A percentile compares a stretch with the other conserved stretches of the same genome.
Evolutionary conservation across 2,797 vertebrate species (phyloP).

Genomic region (Enteromius argenteus): DNA sequence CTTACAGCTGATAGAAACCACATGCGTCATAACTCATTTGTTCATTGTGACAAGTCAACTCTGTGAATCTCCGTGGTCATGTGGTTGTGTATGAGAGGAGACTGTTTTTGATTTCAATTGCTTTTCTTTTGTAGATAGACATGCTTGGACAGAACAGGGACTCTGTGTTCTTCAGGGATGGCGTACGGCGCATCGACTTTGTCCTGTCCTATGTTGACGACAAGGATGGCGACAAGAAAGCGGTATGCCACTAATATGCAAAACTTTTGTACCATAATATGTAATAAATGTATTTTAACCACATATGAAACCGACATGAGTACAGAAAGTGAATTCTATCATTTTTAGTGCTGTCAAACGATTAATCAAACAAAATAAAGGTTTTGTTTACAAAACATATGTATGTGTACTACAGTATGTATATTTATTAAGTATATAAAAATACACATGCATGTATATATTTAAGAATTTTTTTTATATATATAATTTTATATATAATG

Average conservation of each 20-base stretch:
- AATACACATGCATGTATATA: too few species aligned
- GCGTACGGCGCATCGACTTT: slow-evolving; percentile 80
- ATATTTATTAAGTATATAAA: too few species aligned
- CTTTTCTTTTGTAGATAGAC: slow-evolving; percentile 68
- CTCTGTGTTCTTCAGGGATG: slow-evolving; percentile 83
- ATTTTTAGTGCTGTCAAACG: too few species aligned
- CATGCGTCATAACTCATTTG: neutral
- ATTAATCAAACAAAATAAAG: too few species aligned
- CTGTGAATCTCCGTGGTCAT: neutral
- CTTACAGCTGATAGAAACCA: neutral
- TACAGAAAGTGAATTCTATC: too few species aligned
- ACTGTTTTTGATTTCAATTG: neutral
- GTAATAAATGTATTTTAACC: too few species aligned
- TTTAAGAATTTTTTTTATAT: too few species aligned
- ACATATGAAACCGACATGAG: too few species aligned
- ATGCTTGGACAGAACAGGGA: slow-evolving; percentile 74
- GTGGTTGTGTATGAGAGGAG: neutral
- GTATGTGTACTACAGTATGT: too few species aligned
- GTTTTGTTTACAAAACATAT: too few species aligned
- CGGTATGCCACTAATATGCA: slow-evolving; percentile 62
- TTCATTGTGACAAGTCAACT: neutral
- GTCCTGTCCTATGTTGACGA: slow-evolving; percentile 82
- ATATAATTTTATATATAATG: too few species aligned
- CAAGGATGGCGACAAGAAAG: slow-evolving; percentile 80
- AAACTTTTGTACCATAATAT: neutral